Evolutionary conservation across 2,113 vertebrate genomes (phyloP), one percentile per base, ranked within the genome.

Genomic region (Procavia capensis): DNA sequence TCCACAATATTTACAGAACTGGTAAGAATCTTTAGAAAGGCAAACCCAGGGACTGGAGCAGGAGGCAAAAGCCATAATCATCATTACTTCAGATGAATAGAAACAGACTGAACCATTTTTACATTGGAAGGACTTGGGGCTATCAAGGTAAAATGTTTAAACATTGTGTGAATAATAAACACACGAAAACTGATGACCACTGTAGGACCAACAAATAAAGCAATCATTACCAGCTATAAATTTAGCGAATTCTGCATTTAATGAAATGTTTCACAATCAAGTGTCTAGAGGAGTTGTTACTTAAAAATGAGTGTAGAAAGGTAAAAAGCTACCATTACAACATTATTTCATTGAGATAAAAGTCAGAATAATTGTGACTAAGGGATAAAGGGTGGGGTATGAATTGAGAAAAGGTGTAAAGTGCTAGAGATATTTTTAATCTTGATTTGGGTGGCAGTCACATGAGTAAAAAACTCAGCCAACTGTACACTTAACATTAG

Each of bases 291-390:
- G 29, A 70, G 11, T 81, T 74, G 43, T 78, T n/a, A 84, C 45
- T 54, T 61, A 94, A 91, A 87, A 9, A 57, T 41, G 70, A 92
- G 24, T 20, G 7, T n/a, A 22, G 59, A 50, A 64, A 86, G n/a
- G 45, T n/a, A 34, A 92, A 89, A 96, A 88, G 47, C 3, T 68
- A 96, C 54, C 22, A 43, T 10, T 70, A 54, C 17, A 68, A 87
- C 90, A 89, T 39, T n/a, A 86, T 10, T 82, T 63, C 50, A 45
- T 36, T 41, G 25, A 47, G 63, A 86, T 19, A 1, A 22, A 84
- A 70, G 50, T 54, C 50, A 54, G 43, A 83, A 86, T 0, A 82
- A 41, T 31, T 68, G n/a, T 63, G 59, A 41, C 10, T 41, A 36
- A 29, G 7, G 14, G 39, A 45, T 2, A 74, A 8, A 78, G 5